Base-by-base conservation (phyloP, 2,113 vertebrate genomes). In the Passer domesticus region DNA sequence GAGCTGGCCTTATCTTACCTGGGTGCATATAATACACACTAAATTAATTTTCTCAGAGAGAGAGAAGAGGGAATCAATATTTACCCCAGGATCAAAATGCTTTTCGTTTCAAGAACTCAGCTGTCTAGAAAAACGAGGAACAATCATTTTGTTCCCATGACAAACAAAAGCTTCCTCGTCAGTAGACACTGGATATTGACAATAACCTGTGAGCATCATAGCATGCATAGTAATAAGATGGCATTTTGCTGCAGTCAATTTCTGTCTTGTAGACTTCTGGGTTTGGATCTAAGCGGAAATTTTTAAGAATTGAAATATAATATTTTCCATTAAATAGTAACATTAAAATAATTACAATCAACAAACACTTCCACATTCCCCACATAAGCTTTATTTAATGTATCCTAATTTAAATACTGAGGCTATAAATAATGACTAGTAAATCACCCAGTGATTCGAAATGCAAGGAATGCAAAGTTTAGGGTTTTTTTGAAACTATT, bases 91-190 rank as follows among this genome's bases (percentile, higher is more conserved):
- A 96, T 70, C 75, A 92, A 87, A 92, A 96, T 19, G 60, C 55
- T 89, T 92, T 92, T 79, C 3, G 0, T 76, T 94, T 79, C 78
- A 90, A 90, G 80, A 96, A 92, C 86, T 91, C 86, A 39, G 89
- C 75, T 90, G 82, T 81, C 76, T 52, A 88, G 87, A 68, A 86
- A 94, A 94, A 87, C 15, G 15, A 94, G 87, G 69, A 82, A 46
- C 86, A 93, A 89, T 92, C 64, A 64, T 68, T 82, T 74, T 60
- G 79, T 81, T 94, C 90, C 76, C 88, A 60, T n/a, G 87, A 95
- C 89, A 95, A 96, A 96, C 93, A 96, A 93, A 96, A 93, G 76
- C 90, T 81, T 90, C 91, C 92, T 92, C 30, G 11, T 60, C 46
- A 49, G 55, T 21, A 95, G 87, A 95, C 49, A 15, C 25, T 55